phyloP scores from a whole-genome alignment of 2,888 invertebrate species.

The Tetragonula carbonaria region DNA sequence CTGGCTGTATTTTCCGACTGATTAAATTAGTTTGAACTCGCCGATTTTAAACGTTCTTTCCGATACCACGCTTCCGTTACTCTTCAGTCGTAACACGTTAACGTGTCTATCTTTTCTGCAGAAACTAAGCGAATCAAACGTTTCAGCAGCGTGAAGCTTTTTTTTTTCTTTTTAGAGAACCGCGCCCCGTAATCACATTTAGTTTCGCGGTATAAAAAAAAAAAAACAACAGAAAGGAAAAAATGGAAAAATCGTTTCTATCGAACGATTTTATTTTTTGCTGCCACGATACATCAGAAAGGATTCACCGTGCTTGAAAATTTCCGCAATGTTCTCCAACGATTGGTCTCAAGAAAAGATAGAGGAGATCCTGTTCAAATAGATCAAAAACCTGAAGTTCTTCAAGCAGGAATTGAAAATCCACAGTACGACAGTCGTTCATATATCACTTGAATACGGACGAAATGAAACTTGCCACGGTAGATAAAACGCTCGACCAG shows the following conservation, averaged over 20 bases:
- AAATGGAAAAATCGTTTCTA: neutral
- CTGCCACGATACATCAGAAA: neutral
- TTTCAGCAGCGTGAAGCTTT: neutral
- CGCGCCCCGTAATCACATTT: neutral
- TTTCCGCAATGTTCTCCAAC: slow-evolving; percentile 12
- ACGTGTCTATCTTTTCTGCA: neutral
- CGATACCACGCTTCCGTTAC: neutral
- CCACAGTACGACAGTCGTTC: slow-evolving; percentile 39
- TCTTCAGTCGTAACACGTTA: neutral
- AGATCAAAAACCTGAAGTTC: slow-evolving; percentile 44
- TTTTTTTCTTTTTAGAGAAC: too few species aligned
- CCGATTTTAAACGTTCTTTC: neutral
- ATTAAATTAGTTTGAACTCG: slow-evolving; percentile 32
- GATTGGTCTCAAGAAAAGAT: slow-evolving; percentile 24
- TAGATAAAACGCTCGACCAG: slow-evolving; percentile 36
- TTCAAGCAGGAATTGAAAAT: slow-evolving; percentile 52
- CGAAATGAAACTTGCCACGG: slow-evolving; percentile 40
- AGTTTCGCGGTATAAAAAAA: neutral
- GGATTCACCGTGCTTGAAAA: slow-evolving; percentile 1
- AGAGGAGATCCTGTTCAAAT: slow-evolving; percentile 23
- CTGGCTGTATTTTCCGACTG: neutral
- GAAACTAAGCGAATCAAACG: neutral
- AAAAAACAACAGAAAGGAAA: too few species aligned
- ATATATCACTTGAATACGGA: slow-evolving; percentile 41
- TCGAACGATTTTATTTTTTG: neutral